phyloP scores from a whole-genome alignment of 1,140 invertebrate genomes.

The Drosophila saltans region DNA sequence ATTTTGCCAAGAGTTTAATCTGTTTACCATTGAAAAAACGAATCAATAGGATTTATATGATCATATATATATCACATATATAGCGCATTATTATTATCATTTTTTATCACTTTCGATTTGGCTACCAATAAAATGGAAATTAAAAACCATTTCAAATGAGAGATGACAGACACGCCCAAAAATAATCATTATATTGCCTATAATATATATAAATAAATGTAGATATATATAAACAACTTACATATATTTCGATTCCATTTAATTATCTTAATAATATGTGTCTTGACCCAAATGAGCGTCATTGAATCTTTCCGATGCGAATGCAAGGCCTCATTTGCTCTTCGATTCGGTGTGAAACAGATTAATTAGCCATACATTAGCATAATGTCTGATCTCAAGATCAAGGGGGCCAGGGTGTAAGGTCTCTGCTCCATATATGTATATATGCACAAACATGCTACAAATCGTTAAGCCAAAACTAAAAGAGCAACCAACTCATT shows the following conservation, averaged over 20 bases:
- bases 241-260: not conserved
- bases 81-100: no score
- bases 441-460: not conserved
- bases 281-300: slow-evolving; percentile 19
- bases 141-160: not conserved
- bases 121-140: not conserved
- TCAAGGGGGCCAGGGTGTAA: slow-evolving; percentile 5
- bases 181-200: not conserved
- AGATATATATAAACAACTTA: not conserved
- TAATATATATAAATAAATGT: not conserved
- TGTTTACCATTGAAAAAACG: not conserved
- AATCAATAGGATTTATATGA: not conserved
- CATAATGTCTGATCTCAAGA: slow-evolving; percentile 51
- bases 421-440: slow-evolving; percentile 5
- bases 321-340: slow-evolving; percentile 26
- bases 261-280: slow-evolving; percentile 14
- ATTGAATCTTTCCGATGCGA: slow-evolving; percentile 20
- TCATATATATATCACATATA: not conserved
- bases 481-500: not conserved
- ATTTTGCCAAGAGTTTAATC: no score
- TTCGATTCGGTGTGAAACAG: slow-evolving; percentile 46
- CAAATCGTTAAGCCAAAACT: slow-evolving; percentile 14
- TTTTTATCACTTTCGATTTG: not conserved
- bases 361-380: slow-evolving; percentile 69
- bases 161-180: not conserved